phyloP scores from a whole-genome alignment of 1,140 invertebrate genomes.

The Calosoma granatense region DNA sequence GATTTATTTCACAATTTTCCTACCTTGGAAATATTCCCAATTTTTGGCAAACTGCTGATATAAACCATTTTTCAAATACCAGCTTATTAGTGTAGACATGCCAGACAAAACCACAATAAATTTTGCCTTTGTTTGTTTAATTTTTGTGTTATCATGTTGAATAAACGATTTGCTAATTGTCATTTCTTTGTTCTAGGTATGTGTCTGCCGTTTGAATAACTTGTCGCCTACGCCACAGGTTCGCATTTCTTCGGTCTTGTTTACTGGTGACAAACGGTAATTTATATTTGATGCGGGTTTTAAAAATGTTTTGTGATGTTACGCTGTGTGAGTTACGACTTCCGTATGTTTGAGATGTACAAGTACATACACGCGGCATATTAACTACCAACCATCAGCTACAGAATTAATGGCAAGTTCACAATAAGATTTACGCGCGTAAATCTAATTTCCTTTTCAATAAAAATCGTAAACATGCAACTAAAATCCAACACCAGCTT shows the following conservation, averaged over 20 bases:
- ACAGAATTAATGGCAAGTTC: neutral
- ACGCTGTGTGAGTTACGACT: neutral
- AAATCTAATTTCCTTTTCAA: neutral
- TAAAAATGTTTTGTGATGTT: neutral
- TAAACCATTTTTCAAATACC: too few species aligned
- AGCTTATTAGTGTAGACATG: too few species aligned
- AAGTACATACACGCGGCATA: neutral
- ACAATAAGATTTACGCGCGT: neutral
- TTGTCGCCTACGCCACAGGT: neutral
- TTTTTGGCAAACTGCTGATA: too few species aligned
- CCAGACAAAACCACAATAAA: too few species aligned
- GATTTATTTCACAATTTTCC: too few species aligned
- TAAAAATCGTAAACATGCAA: too few species aligned
- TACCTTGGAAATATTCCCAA: too few species aligned
- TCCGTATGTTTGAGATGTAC: neutral
- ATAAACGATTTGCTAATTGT: too few species aligned
- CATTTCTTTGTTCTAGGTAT: neutral
- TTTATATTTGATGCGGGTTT: neutral
- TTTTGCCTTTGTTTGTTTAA: too few species aligned
- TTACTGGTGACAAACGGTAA: neutral
- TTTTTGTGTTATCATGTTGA: too few species aligned
- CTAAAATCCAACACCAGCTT: too few species aligned
- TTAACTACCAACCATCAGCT: neutral
- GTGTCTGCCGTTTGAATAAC: neutral
- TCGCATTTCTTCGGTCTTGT: neutral